These are phyloP conservation scores for Araneus ventricosus DNA, from an alignment of 1,140 invertebrate genomes.

Conservation along the genomic window DNA sequence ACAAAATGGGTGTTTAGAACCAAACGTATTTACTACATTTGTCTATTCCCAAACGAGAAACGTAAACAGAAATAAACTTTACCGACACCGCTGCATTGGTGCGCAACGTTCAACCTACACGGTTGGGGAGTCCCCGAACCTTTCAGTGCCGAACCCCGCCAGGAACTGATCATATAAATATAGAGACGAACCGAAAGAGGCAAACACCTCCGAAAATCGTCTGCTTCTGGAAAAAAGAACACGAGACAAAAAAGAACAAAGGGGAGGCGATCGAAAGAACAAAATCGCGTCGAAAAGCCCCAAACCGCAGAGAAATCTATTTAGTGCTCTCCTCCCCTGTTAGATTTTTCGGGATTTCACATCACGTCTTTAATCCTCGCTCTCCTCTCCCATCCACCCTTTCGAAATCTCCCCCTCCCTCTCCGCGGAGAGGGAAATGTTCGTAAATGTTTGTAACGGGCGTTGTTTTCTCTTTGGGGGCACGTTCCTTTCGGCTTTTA, in stretches of 20 bases:
- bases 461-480: constrained; percentile 30
- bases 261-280: constrained; percentile 9
- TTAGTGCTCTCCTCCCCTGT: constrained; percentile 16
- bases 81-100: neutral
- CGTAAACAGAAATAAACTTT: neutral
- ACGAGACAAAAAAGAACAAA: neutral
- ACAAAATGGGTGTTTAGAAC: no score
- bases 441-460: constrained; percentile 26
- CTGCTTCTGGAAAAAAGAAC: neutral
- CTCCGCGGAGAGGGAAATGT: neutral
- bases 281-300: constrained; percentile 47
- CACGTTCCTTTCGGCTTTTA: constrained; percentile 36
- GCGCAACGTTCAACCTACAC: neutral
- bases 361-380: constrained; percentile 53
- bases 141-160: neutral
- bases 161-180: neutral
- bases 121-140: neutral
- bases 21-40: neutral
- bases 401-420: neutral
- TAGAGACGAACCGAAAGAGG: neutral
- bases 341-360: constrained; percentile 51
- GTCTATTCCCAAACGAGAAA: neutral
- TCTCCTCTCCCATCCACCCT: neutral
- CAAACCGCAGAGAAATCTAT: constrained; percentile 51
- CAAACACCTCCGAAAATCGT: constrained; percentile 45